A percentile compares a stretch with the other conserved stretches of the same genome.
Evolutionary conservation across 1,140 invertebrate genomes (phyloP).

Genomic region (Drosophila prosaltans): DNA sequence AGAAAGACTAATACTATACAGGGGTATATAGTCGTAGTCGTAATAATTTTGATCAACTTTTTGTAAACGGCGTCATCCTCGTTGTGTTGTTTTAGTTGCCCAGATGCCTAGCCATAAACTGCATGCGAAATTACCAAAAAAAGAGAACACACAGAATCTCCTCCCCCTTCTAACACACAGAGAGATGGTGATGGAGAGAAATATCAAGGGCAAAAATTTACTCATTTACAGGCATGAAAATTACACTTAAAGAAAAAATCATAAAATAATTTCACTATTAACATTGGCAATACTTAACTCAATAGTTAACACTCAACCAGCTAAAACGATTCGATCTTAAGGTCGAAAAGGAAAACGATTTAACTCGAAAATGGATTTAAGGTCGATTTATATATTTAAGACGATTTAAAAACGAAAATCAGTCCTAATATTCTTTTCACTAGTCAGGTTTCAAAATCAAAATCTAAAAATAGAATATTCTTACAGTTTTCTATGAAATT

Average conservation of each 20-base stretch:
- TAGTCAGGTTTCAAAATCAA: too few relatives aligned
- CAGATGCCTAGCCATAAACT: slow-evolving; percentile 69
- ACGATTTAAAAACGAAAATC: too few relatives aligned
- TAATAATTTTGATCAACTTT: slow-evolving; percentile 80
- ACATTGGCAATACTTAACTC: too few relatives aligned
- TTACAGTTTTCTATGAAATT: too few relatives aligned
- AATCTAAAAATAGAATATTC: too few relatives aligned
- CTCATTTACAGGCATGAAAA: slow-evolving; percentile 54
- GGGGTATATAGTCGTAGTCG: slow-evolving; percentile 33
- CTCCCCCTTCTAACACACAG: background rate
- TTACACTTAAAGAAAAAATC: slow-evolving; percentile 54
- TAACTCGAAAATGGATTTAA: too few relatives aligned
- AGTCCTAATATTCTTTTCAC: too few relatives aligned
- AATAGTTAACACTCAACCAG: too few relatives aligned
- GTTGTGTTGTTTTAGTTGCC: slow-evolving; percentile 39
- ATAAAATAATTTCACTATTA: too few relatives aligned
- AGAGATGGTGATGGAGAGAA: background rate
- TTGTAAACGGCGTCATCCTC: slow-evolving; percentile 63
- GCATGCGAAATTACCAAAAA: slow-evolving; percentile 77
- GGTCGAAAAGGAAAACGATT: too few relatives aligned
- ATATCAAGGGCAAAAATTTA: slow-evolving; percentile 18
- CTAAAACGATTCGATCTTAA: too few relatives aligned
- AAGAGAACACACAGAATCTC: slow-evolving; percentile 44
- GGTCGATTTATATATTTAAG: too few relatives aligned
- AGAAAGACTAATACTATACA: slow-evolving; percentile 24